phyloP scores from a whole-genome alignment of 2,888 invertebrate genomes.

The Agrochola lychnidis region DNA sequence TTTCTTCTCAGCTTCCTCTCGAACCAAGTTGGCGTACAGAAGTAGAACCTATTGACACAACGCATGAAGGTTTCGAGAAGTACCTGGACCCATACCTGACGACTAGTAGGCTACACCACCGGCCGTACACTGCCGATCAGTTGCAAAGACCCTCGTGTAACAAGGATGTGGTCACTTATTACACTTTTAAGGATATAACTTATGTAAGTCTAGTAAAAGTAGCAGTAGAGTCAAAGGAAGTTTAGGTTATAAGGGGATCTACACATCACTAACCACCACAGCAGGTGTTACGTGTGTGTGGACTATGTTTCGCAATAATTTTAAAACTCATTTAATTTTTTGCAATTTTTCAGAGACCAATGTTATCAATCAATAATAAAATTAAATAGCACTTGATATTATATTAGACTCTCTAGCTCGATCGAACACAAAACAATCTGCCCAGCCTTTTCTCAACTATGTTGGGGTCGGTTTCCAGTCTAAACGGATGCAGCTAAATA shows the following conservation, averaged over 20 bases:
- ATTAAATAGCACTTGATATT: neutral
- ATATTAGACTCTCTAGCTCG: too few relatives aligned
- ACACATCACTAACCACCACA: neutral
- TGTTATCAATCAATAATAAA: neutral
- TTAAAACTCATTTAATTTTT: neutral
- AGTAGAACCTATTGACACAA: conserved; percentile 81
- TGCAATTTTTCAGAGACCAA: neutral
- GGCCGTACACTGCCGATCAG: conserved; percentile 83
- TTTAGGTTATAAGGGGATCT: neutral
- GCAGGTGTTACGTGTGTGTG: neutral
- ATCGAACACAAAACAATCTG: too few relatives aligned
- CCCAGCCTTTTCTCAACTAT: too few relatives aligned
- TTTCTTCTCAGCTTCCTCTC: conserved; percentile 67
- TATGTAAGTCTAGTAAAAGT: conserved; percentile 75
- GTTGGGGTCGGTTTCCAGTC: too few relatives aligned
- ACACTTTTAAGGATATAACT: conserved; percentile 80
- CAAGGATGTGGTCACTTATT: conserved; percentile 83
- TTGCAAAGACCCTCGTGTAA: conserved; percentile 75
- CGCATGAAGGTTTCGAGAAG: conserved; percentile 84
- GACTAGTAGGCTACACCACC: conserved; percentile 82
- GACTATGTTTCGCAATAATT: neutral
- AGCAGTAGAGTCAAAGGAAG: too few relatives aligned
- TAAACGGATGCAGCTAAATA: too few relatives aligned
- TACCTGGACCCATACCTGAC: conserved; percentile 85
- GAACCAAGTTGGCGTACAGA: conserved; percentile 78